Evolutionary conservation across 2,797 vertebrate genomes (phyloP).

Genomic region (Xiphophorus birchmanni): DNA sequence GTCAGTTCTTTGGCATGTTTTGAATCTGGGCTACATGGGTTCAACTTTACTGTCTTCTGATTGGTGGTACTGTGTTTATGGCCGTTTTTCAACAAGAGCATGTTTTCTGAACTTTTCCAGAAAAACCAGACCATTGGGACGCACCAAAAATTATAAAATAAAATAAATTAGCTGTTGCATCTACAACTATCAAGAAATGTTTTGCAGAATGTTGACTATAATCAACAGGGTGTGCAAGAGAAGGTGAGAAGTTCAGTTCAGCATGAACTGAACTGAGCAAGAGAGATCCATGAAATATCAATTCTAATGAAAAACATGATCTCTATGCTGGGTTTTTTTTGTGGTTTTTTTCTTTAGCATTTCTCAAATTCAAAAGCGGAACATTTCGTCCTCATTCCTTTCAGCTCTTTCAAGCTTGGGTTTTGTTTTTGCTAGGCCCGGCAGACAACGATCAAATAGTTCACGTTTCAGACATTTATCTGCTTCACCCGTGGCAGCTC

Average conservation of each 20-base stretch:
- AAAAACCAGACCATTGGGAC: not conserved
- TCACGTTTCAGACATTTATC: slow-evolving; percentile 67
- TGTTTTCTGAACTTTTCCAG: not conserved
- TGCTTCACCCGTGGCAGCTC: slow-evolving; percentile 50
- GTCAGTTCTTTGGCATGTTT: not conserved
- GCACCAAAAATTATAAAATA: not conserved
- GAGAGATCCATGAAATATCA: not conserved
- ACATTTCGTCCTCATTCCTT: slow-evolving; percentile 2
- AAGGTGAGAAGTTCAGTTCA: slow-evolving; percentile 25
- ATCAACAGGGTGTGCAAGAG: slow-evolving; percentile 20
- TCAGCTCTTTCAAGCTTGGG: slow-evolving; percentile 12
- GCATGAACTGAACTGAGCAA: no score
- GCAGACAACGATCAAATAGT: slow-evolving; percentile 65
- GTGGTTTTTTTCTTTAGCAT: not conserved
- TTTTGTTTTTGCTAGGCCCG: slow-evolving; percentile 41
- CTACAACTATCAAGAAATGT: not conserved
- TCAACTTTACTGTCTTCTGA: not conserved
- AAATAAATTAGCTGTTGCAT: not conserved
- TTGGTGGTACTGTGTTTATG: not conserved
- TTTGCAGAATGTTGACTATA: slow-evolving; percentile 24
- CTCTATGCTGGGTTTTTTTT: not conserved
- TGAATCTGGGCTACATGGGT: not conserved
- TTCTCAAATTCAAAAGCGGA: not conserved
- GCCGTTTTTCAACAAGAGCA: not conserved
- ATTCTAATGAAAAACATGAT: not conserved